Evolutionary conservation across 2,888 invertebrate species (phyloP).

Genomic region (Dromius quadrimaculatus): DNA sequence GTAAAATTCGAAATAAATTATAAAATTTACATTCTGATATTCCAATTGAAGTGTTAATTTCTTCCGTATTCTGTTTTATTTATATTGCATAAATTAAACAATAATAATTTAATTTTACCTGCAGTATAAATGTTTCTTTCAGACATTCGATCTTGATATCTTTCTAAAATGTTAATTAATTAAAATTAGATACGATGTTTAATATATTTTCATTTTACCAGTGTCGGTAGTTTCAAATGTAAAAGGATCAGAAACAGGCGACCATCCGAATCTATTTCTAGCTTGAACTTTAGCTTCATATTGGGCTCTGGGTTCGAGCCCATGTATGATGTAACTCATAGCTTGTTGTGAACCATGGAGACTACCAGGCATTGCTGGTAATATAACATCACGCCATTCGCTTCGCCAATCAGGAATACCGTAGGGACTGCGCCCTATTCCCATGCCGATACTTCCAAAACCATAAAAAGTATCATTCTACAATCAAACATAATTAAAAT

Average conservation of each 20-base stretch:
- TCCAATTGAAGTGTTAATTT: background rate
- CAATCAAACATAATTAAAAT: background rate
- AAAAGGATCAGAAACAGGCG: slow-evolving; percentile 73
- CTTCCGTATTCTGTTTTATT: background rate
- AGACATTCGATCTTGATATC: slow-evolving; percentile 39
- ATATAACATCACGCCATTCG: slow-evolving; percentile 72
- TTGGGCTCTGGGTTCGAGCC: slow-evolving; percentile 74
- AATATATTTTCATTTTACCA: slow-evolving; percentile 66
- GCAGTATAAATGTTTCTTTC: slow-evolving; percentile 39
- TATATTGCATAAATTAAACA: slow-evolving; percentile 1
- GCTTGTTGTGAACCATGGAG: slow-evolving; percentile 71
- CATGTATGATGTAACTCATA: slow-evolving; percentile 76
- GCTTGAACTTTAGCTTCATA: slow-evolving; percentile 78
- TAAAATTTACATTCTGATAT: background rate
- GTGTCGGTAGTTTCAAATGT: slow-evolving; percentile 74
- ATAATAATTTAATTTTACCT: slow-evolving; percentile 12
- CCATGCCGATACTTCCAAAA: slow-evolving; percentile 63
- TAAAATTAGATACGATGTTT: background rate
- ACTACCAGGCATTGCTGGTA: slow-evolving; percentile 65
- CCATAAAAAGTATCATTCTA: slow-evolving; percentile 63
- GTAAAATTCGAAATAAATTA: slow-evolving; percentile 2
- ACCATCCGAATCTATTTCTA: slow-evolving; percentile 77
- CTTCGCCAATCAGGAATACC: slow-evolving; percentile 64
- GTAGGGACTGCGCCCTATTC: slow-evolving; percentile 56
- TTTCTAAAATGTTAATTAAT: slow-evolving; percentile 5